These are phyloP conservation scores for Pteropus alecto DNA, from an alignment of 2,113 vertebrate species.

Conservation along the genomic window DNA sequence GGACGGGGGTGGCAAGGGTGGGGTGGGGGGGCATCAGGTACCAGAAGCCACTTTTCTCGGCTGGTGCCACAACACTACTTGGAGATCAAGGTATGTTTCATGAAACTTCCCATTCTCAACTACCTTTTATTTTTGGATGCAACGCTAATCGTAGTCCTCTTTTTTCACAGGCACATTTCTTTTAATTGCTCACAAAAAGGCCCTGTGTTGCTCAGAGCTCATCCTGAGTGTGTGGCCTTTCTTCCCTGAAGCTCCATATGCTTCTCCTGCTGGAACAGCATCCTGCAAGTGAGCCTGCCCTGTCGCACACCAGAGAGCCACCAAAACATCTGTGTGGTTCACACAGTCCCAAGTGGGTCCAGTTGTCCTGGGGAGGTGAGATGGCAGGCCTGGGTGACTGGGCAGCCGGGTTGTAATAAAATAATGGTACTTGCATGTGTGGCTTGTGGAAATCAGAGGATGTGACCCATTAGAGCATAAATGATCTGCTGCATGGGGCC, in stretches of 20 bases:
- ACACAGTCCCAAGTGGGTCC: neutral
- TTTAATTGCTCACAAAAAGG: slow-evolving; percentile 48
- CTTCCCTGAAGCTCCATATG: neutral
- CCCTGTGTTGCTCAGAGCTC: neutral
- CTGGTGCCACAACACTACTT: neutral
- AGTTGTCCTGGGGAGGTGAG: neutral
- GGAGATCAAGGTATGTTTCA: neutral
- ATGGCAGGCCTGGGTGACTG: neutral
- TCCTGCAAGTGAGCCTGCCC: no score
- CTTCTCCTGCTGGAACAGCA: neutral
- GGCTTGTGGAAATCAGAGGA: neutral
- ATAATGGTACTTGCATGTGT: neutral
- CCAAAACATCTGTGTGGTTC: accelerated
- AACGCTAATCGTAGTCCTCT: slow-evolving; percentile 19
- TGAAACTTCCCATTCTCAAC: slow-evolving; percentile 21
- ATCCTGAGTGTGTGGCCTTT: accelerated
- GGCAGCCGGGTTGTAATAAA: neutral
- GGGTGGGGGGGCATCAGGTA: neutral
- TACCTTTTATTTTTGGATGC: neutral
- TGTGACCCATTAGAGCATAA: neutral
- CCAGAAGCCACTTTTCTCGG: slow-evolving; percentile 67
- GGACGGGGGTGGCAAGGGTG: no score
- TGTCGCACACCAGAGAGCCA: neutral
- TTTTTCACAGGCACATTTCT: slow-evolving; percentile 54
- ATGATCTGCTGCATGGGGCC: neutral